Percentiles rank a stretch among this genome's conserved stretches.
phyloP scores from a whole-genome alignment of 2,797 vertebrate genomes.

The Xiphophorus birchmanni region DNA sequence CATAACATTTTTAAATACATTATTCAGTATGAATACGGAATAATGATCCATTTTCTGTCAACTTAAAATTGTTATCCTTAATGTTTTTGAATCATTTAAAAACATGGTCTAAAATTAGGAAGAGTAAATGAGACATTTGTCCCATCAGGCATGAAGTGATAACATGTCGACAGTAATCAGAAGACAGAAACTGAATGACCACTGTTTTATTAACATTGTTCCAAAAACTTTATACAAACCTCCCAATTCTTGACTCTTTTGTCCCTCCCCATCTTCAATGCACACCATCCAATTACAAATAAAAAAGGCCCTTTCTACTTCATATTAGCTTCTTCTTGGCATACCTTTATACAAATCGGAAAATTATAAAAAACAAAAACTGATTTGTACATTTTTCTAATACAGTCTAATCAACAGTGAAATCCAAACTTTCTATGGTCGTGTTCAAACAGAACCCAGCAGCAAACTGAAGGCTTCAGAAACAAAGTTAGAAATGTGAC shows the following conservation, averaged over 20 bases:
- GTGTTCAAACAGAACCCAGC: not conserved
- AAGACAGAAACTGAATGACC: not conserved
- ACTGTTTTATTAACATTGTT: not conserved
- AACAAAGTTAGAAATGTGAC: not conserved
- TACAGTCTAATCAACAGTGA: not conserved
- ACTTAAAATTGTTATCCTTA: not conserved
- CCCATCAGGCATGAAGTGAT: not conserved
- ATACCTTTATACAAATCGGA: slow-evolving; percentile 10
- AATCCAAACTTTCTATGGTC: not conserved
- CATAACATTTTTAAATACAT: too few species aligned
- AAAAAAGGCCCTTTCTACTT: not conserved
- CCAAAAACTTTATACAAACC: not conserved
- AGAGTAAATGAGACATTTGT: not conserved
- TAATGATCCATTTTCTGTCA: not conserved
- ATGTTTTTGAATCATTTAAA: not conserved
- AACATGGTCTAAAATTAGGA: not conserved
- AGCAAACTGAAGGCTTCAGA: not conserved
- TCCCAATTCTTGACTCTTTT: not conserved
- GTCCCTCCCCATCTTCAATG: not conserved
- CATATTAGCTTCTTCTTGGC: slow-evolving; percentile 6
- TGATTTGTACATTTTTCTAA: not conserved
- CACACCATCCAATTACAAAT: not conserved
- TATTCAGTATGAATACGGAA: not conserved
- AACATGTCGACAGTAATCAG: not conserved
- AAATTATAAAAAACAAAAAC: slow-evolving; percentile 1